Evolutionary conservation across 30 jellyfish, hydroid and myxozoan genomes (phyloP).

Genomic region (Aurelia sp.): DNA sequence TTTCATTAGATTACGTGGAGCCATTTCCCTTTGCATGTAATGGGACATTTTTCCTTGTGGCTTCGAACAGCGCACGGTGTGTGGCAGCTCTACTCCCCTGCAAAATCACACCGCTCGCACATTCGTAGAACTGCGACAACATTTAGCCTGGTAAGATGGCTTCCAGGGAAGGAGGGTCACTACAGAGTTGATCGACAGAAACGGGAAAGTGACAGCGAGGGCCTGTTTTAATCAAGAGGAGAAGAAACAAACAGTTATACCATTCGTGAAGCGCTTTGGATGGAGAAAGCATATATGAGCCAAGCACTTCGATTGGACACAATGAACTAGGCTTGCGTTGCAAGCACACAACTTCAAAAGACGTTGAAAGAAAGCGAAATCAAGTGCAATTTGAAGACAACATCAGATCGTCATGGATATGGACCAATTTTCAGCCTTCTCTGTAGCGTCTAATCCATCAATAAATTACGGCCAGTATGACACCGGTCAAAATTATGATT

Average conservation of each 20-base stretch:
- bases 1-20: neutral
- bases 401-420: slow-evolving; percentile 4
- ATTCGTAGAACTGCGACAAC: slow-evolving; percentile 55
- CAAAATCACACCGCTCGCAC: slow-evolving; percentile 57
- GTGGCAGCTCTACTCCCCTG: slow-evolving; percentile 51
- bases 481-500: slow-evolving; percentile 35
- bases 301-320: too few relatives aligned
- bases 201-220: slow-evolving; percentile 63
- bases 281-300: too few relatives aligned
- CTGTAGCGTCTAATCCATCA: slow-evolving; percentile 30
- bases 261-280: neutral
- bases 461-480: slow-evolving; percentile 45
- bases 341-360: neutral
- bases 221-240: neutral
- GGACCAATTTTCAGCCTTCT: slow-evolving; percentile 53
- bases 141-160: slow-evolving; percentile 74
- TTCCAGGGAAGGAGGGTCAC: slow-evolving; percentile 63
- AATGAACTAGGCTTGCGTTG: too few relatives aligned
- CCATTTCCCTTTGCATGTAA: slow-evolving; percentile 54
- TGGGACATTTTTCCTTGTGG: slow-evolving; percentile 22
- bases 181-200: slow-evolving; percentile 60
- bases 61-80: slow-evolving; percentile 65
- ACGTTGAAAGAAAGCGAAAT: too few relatives aligned
- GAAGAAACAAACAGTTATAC: neutral
- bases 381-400: neutral